These are phyloP conservation scores for Gymnobelideus leadbeateri DNA, from an alignment of 2,113 vertebrate species.

Conservation along the genomic window DNA sequence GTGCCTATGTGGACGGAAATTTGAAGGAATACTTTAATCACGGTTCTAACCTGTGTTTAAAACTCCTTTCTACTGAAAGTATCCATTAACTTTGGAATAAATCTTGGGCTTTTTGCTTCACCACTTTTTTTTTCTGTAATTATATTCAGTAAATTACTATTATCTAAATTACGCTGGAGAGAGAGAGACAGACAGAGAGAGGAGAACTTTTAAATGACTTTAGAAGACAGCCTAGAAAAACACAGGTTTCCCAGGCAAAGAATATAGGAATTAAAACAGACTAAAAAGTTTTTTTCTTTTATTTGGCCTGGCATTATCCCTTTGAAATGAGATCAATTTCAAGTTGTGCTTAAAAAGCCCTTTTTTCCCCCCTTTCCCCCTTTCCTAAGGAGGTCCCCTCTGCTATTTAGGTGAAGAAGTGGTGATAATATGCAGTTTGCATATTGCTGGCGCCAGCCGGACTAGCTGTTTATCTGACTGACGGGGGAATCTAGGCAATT, in stretches of 20 bases:
- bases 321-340: conserved; percentile 94
- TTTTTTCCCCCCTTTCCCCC: conserved; percentile 63
- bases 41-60: conserved; percentile 73
- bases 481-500: conserved; percentile 94
- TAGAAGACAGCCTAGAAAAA: conserved; percentile 75
- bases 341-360: conserved; percentile 90
- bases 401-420: conserved; percentile 95
- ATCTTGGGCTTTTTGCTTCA: conserved; percentile 72
- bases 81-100: conserved; percentile 80
- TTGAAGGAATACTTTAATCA: conserved; percentile 80
- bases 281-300: conserved; percentile 83
- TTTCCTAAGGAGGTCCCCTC: conserved; percentile 89
- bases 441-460: conserved; percentile 97
- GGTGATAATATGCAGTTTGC: conserved; percentile 98
- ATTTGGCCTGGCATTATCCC: conserved; percentile 87
- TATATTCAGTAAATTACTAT: conserved; percentile 78
- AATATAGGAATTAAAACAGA: conserved; percentile 79
- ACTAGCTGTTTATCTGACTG: conserved; percentile 93
- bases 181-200: conserved; percentile 64
- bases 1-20: conserved; percentile 80
- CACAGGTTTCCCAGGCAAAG: conserved; percentile 76
- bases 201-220: conserved; percentile 56
- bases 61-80: conserved; percentile 74
- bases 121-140: conserved; percentile 78
- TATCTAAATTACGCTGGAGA: conserved; percentile 73